phyloP scores from a whole-genome alignment of 2,797 vertebrate genomes.

The Philypnodon macrostomus region DNA sequence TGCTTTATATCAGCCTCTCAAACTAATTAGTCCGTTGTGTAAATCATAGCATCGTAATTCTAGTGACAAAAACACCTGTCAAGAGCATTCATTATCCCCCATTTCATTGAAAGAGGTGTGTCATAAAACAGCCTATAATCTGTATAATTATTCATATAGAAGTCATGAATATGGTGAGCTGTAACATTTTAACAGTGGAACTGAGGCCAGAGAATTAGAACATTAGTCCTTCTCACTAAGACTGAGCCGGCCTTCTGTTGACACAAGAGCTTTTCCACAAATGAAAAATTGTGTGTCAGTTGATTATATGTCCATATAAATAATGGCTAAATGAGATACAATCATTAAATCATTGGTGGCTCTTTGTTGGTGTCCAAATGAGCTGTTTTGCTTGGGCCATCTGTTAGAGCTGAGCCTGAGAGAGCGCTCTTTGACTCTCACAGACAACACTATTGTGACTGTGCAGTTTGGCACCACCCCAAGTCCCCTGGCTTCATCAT shows the following conservation, averaged over 20 bases:
- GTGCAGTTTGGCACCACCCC: constrained; percentile 25
- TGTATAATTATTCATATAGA: constrained; percentile 27
- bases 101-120: constrained; percentile 58
- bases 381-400: constrained; percentile 65
- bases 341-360: constrained; percentile 71
- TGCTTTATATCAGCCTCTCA: constrained; percentile 36
- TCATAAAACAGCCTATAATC: constrained; percentile 49
- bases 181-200: constrained; percentile 6
- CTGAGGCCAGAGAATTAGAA: constrained; percentile 2
- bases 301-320: constrained; percentile 77
- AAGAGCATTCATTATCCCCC: constrained; percentile 45
- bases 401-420: constrained; percentile 53
- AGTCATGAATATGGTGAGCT: constrained; percentile 20
- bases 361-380: constrained; percentile 74
- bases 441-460: constrained; percentile 33
- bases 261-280: constrained; percentile 43
- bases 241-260: constrained; percentile 35
- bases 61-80: constrained; percentile 57
- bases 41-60: constrained; percentile 51
- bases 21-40: constrained; percentile 56
- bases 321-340: constrained; percentile 69
- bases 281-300: constrained; percentile 70
- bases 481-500: constrained; percentile 14
- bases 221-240: constrained; percentile 10
- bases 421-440: constrained; percentile 31